Base-by-base conservation (phyloP, 2,888 invertebrate genomes). In the Chloroclysta siterata region DNA sequence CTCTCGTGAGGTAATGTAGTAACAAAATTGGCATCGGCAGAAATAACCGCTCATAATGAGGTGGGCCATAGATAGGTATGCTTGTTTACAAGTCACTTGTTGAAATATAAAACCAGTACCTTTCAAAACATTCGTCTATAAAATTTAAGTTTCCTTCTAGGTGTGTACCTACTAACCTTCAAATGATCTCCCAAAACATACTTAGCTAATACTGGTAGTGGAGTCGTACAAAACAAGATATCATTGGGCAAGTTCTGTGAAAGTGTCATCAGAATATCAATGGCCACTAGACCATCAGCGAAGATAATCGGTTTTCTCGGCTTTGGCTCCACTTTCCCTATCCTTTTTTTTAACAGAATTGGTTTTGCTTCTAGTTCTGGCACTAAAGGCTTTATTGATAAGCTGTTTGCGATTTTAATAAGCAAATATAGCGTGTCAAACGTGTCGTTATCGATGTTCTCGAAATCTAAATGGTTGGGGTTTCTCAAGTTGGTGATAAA, bases 361-460 rank as follows among this genome's bases (percentile, higher is more conserved):
- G 52, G 67, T 57, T 66, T 66, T 53, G 52, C 59, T 22, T 68
- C 57, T 13, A 70, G 67, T 36, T 52, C 42, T 13, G 67, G 3
- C 44, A 66, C 55, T n/a, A n/a, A 5, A 33, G 70, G 53, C 65
- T 73, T 75, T 39, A 11, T 39, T n/a, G 58, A 66, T 29, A 90
- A 82, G 66, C 75, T 81, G 42, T 77, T 73, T 5, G 89, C 91
- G 42, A 92, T 72, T 82, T 89, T 90, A 14, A 86, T 79, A 15
- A 87, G 77, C 58, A 88, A 75, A 68, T 89, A 86, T 33, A 90
- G 70, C 39, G 79, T 79, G 68, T 90, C 87, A 62, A 87, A 88
- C 41, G 82, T 75, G 5, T 82, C 79, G 53, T 81, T 77, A 28
- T 81, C 75, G 33, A 78, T 70, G 7, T 78, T 72, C 7, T 75